Evolutionary conservation across 2,888 invertebrate species (phyloP).

Genomic region (Phasia obesa): DNA sequence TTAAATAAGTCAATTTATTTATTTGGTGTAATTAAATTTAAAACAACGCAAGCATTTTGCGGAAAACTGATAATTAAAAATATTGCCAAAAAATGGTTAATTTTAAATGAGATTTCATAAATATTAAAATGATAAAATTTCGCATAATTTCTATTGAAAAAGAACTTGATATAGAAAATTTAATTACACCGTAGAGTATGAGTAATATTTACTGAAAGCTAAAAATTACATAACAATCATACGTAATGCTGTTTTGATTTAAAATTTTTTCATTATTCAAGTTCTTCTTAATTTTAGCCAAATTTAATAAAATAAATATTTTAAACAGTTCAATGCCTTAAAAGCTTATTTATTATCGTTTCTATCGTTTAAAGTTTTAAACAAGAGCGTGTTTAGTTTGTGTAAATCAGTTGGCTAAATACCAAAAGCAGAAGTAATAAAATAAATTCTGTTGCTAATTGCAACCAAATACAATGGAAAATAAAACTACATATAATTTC

Average conservation of each 20-base stretch:
- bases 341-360: no score
- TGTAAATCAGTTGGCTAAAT: neutral
- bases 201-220: neutral
- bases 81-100: constrained; percentile 6
- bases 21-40: constrained; percentile 48
- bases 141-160: neutral
- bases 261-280: neutral
- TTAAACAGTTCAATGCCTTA: no score
- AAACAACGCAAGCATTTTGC: constrained; percentile 42
- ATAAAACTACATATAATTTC: neutral
- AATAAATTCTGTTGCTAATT: neutral
- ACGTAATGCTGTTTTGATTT: neutral
- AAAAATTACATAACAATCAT: constrained; percentile 1
- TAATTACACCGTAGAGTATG: neutral
- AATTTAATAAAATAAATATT: no score
- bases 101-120: neutral
- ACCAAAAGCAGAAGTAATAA: neutral
- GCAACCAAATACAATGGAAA: neutral
- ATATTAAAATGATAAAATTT: neutral
- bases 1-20: constrained; percentile 47
- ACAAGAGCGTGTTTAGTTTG: neutral
- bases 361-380: neutral
- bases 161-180: no score
- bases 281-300: no score
- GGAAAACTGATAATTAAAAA: constrained; percentile 33